Conservation (phyloP, 2,113 vertebrate species). For the Neodontobutis hainanensis region DNA sequence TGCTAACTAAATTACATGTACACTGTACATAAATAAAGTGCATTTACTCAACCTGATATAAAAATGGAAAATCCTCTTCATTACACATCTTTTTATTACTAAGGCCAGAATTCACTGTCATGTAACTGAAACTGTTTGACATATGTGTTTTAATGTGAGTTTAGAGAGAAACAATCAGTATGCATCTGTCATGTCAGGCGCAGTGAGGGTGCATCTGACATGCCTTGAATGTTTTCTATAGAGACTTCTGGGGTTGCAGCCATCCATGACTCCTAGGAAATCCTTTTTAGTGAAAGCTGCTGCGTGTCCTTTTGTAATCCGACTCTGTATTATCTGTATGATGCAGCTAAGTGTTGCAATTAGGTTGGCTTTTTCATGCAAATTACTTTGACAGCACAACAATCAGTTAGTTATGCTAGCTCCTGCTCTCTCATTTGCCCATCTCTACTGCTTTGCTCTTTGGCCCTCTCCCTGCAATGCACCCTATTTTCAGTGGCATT, state of each 20-base stretch:
- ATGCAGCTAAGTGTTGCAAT: slow-evolving; percentile 82
- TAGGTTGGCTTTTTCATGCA: slow-evolving; percentile 81
- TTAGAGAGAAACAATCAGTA: slow-evolving; percentile 24
- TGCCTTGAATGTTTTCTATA: slow-evolving; percentile 33
- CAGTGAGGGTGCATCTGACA: slow-evolving; percentile 31
- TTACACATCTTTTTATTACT: too few relatives aligned
- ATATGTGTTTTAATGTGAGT: too few relatives aligned
- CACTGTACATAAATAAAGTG: too few relatives aligned
- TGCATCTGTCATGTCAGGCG: slow-evolving; percentile 49
- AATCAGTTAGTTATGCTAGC: slow-evolving; percentile 78
- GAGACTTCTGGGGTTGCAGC: slow-evolving; percentile 53
- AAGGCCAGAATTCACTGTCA: too few relatives aligned
- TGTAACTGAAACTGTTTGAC: too few relatives aligned
- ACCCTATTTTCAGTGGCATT: slow-evolving; percentile 75
- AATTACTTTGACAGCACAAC: slow-evolving; percentile 82
- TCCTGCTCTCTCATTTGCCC: slow-evolving; percentile 59
- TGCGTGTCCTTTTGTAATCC: slow-evolving; percentile 70
- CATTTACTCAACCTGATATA: too few relatives aligned
- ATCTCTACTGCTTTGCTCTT: slow-evolving; percentile 45
- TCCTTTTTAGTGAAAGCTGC: slow-evolving; percentile 71
- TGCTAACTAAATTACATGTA: too few relatives aligned
- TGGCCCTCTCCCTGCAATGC: slow-evolving; percentile 52
- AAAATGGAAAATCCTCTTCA: too few relatives aligned
- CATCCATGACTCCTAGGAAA: slow-evolving; percentile 63
- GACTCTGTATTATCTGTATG: slow-evolving; percentile 76